Evolutionary conservation across 2,797 vertebrate genomes (phyloP).

Genomic region (Enteromius trimaculatus): DNA sequence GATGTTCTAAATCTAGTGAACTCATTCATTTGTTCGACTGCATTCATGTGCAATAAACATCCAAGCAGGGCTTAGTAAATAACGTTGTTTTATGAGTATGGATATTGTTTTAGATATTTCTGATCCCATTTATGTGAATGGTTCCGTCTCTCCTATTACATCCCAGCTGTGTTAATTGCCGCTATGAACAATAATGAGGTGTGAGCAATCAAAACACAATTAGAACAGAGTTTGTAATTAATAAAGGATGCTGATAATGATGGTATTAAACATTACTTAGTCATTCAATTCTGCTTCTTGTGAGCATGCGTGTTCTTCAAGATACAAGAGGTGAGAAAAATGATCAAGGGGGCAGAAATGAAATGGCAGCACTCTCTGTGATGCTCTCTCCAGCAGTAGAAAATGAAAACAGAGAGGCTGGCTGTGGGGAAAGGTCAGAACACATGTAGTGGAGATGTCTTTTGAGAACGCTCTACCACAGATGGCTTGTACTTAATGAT

Average conservation of each 20-base stretch:
- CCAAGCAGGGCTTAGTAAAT: constrained; percentile 9
- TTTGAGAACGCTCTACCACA: constrained; percentile 86
- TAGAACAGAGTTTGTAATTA: constrained; percentile 25
- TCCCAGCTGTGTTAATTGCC: constrained; percentile 19
- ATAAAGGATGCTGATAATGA: constrained; percentile 23
- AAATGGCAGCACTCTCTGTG: constrained; percentile 83
- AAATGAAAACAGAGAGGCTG: constrained; percentile 94
- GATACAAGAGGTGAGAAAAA: constrained; percentile 75
- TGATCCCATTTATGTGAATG: not conserved
- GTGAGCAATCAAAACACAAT: constrained; percentile 28
- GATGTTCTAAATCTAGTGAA: not conserved
- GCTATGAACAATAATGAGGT: constrained; percentile 22
- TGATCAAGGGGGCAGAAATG: constrained; percentile 75
- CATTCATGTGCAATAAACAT: constrained; percentile 11
- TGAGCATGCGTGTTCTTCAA: constrained; percentile 33
- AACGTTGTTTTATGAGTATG: not conserved
- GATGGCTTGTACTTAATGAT: constrained; percentile 69
- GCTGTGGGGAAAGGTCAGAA: constrained; percentile 93
- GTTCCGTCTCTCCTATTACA: constrained; percentile 2
- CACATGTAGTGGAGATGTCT: constrained; percentile 93
- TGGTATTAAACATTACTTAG: constrained; percentile 21
- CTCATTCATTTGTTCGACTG: not conserved
- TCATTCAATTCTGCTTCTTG: constrained; percentile 8
- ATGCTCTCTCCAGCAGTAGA: constrained; percentile 91
- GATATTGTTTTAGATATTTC: constrained; percentile 14